Evolutionary conservation across 2,888 invertebrate genomes (phyloP), one percentile per base, ranked within the genome.

Genomic region (Athrips mouffetella): DNA sequence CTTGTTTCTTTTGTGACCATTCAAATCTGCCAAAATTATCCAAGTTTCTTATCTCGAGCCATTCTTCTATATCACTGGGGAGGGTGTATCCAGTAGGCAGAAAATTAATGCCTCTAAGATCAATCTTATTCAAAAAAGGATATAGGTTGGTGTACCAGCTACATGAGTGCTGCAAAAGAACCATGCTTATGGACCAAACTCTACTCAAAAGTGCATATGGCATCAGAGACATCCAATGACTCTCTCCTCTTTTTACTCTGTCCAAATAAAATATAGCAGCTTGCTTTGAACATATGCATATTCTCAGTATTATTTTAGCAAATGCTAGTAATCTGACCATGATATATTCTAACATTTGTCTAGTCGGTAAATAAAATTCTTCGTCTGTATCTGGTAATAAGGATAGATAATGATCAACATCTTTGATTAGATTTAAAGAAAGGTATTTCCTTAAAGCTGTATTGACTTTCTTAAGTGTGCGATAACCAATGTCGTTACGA

Each of bases 291-390:
- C 82, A 85, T 5, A 82, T 63, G 58, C 85, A 83, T 37, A 90
- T 69, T 52, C 90, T 76, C 27, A 79, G 59, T 83, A 91, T 89
- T 13, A 92, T 67, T 63, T 90, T 90, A 0, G 89, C 78, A 66
- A 91, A 91, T 37, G 90, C 78, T 58, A 91, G 88, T 2, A 90
- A 70, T 60, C 87, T 81, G 1, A 90, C 65, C 40, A 92, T 66
- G 15, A 91, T 57, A 74, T 88, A 91, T 61, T 91, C 78, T 8
- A 91, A 58, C 89, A 90, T 91, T 70, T 92, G 91, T 53, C 75
- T 79, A 2, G 90, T 89, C n/a, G 91, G 91, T 41, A 90, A 72
- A 60, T 78, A 80, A 15, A 71, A 57, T 29, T 73, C 70, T 23
- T 73, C 72, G 21, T 69, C 63, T 33, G 62, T 41, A 23, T 66